These are phyloP conservation scores for Gulo gulo DNA, from an alignment of 2,113 vertebrate species.

Conservation along the genomic window DNA sequence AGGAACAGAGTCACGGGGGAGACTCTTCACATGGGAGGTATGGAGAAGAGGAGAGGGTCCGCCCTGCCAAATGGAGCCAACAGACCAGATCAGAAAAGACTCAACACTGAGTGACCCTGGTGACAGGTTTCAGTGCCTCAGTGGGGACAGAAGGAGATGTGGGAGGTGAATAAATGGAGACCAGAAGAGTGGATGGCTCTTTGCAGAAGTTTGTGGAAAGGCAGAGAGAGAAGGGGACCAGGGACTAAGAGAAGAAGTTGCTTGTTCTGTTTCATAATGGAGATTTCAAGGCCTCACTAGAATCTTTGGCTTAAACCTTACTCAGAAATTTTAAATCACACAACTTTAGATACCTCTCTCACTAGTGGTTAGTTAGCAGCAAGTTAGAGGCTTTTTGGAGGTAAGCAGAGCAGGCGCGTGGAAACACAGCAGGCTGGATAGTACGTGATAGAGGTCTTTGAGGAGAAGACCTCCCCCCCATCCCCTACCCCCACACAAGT, in stretches of 20 bases:
- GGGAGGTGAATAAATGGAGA: background rate
- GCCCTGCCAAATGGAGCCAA: no score
- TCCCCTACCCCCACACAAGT: background rate
- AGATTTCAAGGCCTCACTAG: background rate
- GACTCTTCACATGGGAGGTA: background rate
- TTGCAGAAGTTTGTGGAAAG: background rate
- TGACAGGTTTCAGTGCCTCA: fast-evolving
- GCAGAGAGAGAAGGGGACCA: background rate
- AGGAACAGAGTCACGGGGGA: background rate
- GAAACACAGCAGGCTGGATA: background rate
- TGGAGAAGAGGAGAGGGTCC: background rate
- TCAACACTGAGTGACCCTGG: no score
- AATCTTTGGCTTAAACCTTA: background rate
- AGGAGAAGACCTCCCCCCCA: background rate
- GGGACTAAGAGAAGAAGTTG: background rate
- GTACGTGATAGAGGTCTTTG: background rate
- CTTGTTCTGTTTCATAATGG: background rate
- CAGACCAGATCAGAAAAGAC: background rate
- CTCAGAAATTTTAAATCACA: background rate
- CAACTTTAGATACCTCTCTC: background rate
- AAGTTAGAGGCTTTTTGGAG: background rate
- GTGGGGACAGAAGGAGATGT: background rate
- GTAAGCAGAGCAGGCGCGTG: background rate
- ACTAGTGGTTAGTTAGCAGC: background rate
- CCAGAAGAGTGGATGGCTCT: fast-evolving